These are phyloP conservation scores for Poliocrania exsul DNA, from an alignment of 2,797 vertebrate species.

Conservation along the genomic window DNA sequence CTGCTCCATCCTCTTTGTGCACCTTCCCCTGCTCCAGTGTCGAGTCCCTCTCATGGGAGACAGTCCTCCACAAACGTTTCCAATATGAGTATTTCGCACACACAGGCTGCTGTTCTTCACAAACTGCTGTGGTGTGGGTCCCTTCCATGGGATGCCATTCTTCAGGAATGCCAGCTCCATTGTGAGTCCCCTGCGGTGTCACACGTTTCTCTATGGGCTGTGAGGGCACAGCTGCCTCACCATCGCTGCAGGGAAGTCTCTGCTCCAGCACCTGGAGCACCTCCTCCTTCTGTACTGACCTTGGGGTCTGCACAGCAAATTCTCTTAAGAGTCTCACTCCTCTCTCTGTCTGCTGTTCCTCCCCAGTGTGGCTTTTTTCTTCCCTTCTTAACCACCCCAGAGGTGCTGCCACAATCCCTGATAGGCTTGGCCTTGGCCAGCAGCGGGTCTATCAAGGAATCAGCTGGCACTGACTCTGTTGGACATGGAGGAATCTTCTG, in stretches of 20 bases:
- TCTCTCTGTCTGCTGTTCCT: not conserved
- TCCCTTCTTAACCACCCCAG: not conserved
- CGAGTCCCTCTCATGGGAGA: not conserved
- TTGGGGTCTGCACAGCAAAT: not conserved
- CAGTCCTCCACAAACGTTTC: not conserved
- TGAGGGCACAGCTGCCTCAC: not conserved
- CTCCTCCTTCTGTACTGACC: not conserved
- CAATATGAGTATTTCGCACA: not conserved
- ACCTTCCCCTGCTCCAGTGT: not conserved
- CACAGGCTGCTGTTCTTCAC: not conserved
- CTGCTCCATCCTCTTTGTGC: not conserved
- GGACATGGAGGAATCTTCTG: not conserved
- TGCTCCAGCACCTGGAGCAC: not conserved
- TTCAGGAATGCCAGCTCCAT: not conserved
- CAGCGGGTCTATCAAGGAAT: not conserved
- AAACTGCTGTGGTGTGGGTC: not conserved
- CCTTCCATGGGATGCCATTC: not conserved
- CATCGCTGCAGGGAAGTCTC: not conserved
- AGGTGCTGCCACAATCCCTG: not conserved
- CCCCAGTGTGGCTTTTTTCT: not conserved
- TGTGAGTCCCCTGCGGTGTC: not conserved
- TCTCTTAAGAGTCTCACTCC: not conserved
- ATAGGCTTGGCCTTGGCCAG: not conserved
- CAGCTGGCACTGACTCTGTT: not conserved
- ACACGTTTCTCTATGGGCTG: not conserved